Evolutionary conservation across 2,888 invertebrate species (phyloP).

Genomic region (Limnephilus lunatus): DNA sequence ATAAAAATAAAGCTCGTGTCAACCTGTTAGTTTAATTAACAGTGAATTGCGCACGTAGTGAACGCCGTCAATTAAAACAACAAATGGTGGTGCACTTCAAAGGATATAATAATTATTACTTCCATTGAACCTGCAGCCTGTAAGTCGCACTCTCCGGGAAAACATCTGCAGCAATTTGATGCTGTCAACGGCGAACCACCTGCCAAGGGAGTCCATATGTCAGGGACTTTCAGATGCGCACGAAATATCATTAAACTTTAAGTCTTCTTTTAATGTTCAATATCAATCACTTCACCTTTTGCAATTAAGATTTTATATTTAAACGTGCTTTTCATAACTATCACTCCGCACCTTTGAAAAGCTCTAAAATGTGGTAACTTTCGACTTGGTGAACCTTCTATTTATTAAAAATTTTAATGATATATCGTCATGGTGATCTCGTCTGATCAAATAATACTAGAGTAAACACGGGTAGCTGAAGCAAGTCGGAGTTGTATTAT

Average conservation of each 20-base stretch:
- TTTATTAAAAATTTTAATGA: neutral
- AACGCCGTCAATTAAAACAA: slow-evolving; percentile 13
- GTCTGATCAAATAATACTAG: neutral
- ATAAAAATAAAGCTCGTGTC: neutral
- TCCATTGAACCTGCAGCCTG: slow-evolving; percentile 11
- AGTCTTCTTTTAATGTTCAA: neutral
- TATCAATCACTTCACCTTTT: neutral
- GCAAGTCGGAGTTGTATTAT: neutral
- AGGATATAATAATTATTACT: neutral
- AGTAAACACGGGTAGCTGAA: neutral
- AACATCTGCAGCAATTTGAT: slow-evolving; percentile 3
- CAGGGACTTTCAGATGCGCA: slow-evolving; percentile 9
- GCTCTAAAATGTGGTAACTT: neutral
- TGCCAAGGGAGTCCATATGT: neutral
- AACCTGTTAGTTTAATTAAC: neutral
- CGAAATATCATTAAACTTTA: neutral
- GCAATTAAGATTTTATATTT: neutral
- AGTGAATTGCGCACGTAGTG: neutral
- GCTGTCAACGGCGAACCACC: neutral
- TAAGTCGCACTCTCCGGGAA: neutral
- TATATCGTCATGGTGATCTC: neutral
- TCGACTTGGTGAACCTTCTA: neutral
- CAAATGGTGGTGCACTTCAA: neutral
- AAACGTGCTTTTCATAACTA: neutral
- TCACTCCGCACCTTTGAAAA: neutral